Conservation (phyloP, 2,113 vertebrate species). For the Cryptoleucopteryx plumbea region DNA sequence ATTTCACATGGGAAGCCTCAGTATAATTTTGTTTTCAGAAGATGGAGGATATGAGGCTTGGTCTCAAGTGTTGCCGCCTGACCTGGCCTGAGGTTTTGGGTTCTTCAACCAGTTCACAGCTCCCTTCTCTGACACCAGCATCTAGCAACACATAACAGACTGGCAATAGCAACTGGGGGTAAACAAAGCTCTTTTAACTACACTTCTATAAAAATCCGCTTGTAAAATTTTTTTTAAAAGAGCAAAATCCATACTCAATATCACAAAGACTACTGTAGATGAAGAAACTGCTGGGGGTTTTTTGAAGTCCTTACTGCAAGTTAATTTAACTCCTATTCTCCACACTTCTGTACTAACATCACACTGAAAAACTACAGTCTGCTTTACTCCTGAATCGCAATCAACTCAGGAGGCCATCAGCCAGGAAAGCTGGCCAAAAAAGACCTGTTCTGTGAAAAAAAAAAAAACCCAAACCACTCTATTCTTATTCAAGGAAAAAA, state of each 20-base stretch:
- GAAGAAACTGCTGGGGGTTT: background rate
- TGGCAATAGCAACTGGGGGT: accelerated
- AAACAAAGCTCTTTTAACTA: background rate
- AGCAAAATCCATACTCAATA: background rate
- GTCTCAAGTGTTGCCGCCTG: accelerated
- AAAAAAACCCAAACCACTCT: no score
- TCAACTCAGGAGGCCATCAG: background rate
- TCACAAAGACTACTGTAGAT: background rate
- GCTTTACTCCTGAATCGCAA: background rate
- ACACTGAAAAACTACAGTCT: background rate
- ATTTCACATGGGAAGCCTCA: accelerated
- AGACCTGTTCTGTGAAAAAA: background rate
- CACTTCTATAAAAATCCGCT: background rate
- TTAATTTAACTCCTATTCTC: background rate
- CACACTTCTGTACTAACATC: accelerated
- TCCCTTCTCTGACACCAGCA: background rate
- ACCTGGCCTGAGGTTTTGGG: background rate
- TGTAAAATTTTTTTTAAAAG: no score
- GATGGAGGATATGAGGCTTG: accelerated
- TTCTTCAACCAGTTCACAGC: background rate
- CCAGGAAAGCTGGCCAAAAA: background rate
- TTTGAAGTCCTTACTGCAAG: background rate
- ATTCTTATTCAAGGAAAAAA: background rate
- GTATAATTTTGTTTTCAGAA: background rate
- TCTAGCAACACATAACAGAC: accelerated